These are phyloP conservation scores for Cottus gobio DNA, from an alignment of 2,113 vertebrate species.

Conservation along the genomic window DNA sequence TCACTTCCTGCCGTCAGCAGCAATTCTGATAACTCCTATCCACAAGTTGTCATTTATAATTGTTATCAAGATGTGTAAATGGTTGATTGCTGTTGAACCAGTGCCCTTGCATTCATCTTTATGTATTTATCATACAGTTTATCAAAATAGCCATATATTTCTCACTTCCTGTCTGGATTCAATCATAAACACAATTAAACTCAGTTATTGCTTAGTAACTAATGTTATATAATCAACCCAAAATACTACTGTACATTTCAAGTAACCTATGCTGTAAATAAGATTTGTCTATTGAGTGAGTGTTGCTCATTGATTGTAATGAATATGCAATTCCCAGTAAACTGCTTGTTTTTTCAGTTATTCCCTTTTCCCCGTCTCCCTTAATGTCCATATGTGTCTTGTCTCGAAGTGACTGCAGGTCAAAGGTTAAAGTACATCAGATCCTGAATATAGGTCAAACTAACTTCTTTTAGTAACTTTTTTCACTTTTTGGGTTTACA, in stretches of 20 bases:
- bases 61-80: background rate
- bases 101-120: constrained; percentile 10
- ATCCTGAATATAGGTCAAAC: background rate
- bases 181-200: constrained; percentile 46
- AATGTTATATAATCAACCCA: constrained; percentile 64
- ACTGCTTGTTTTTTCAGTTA: constrained; percentile 75
- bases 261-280: constrained; percentile 81
- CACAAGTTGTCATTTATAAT: background rate
- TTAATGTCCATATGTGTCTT: background rate
- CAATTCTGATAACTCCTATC: constrained; percentile 1
- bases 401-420: background rate
- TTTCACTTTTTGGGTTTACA: constrained; percentile 23
- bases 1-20: constrained; percentile 26
- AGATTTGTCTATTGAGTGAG: constrained; percentile 69
- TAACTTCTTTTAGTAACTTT: background rate
- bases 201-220: constrained; percentile 82
- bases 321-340: constrained; percentile 79
- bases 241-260: constrained; percentile 79
- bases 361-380: constrained; percentile 23
- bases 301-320: constrained; percentile 81
- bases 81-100: background rate
- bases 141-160: constrained; percentile 23
- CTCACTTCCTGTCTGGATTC: constrained; percentile 30
- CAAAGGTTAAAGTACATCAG: too few relatives aligned
- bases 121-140: constrained; percentile 34